These are phyloP conservation scores for Hydrolagus affinis DNA, from an alignment of 2,113 vertebrate species.

Conservation along the genomic window DNA sequence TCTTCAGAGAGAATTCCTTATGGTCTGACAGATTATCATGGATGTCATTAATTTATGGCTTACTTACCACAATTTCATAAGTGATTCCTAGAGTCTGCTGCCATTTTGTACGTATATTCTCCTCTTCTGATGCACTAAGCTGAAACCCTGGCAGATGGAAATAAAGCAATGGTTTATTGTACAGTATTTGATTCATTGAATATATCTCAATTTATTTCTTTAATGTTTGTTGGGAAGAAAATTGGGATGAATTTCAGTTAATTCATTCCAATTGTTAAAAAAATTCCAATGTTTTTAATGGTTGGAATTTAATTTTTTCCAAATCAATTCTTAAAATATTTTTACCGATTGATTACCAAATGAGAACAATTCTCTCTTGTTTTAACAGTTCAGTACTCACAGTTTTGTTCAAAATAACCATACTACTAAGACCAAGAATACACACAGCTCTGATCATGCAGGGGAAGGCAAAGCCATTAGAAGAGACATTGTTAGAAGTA, in stretches of 20 bases:
- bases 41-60: neutral
- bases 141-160: neutral
- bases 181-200: neutral
- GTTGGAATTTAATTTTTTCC: too few relatives aligned
- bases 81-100: conserved; percentile 69
- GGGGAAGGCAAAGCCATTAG: neutral
- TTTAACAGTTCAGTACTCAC: neutral
- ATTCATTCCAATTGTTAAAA: too few relatives aligned
- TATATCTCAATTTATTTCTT: neutral
- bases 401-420: neutral
- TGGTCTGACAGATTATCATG: neutral
- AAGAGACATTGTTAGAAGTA: neutral
- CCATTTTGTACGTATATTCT: conserved; percentile 69
- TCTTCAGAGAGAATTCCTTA: too few relatives aligned
- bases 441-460: neutral
- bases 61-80: conserved; percentile 82
- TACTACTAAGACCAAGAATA: neutral
- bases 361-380: neutral
- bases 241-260: too few relatives aligned
- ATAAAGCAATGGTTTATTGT: neutral
- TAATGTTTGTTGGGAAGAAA: neutral
- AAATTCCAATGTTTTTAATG: too few relatives aligned
- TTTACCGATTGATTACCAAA: neutral
- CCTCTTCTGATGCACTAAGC: conserved; percentile 38
- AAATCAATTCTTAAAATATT: too few relatives aligned